Percentiles rank a stretch among this genome's conserved stretches.
Conservation (phyloP, 2,888 invertebrate species). For the Drosophila nigricruria region DNA sequence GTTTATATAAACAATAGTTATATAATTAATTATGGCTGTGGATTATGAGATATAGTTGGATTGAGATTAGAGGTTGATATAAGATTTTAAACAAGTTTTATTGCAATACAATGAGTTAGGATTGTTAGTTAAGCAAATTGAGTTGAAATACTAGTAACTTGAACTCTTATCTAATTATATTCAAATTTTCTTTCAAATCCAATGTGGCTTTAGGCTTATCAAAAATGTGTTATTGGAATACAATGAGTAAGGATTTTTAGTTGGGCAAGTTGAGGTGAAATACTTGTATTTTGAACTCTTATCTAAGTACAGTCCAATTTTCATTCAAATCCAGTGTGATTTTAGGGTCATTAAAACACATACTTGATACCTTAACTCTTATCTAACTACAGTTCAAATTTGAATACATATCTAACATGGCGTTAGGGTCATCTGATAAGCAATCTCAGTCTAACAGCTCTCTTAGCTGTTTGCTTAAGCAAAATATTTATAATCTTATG, state of each 20-base stretch:
- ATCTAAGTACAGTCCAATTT: neutral
- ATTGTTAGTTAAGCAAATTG: neutral
- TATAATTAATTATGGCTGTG: conserved; percentile 9
- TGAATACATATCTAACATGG: neutral
- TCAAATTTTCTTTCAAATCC: neutral
- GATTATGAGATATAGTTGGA: neutral
- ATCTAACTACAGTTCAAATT: neutral
- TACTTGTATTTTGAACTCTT: neutral
- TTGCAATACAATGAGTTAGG: neutral
- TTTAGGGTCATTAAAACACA: neutral
- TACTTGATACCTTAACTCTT: neutral
- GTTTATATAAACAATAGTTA: conserved; percentile 11
- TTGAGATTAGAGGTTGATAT: neutral
- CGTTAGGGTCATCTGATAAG: conserved; percentile 5
- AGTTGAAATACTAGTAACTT: neutral
- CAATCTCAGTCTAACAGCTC: neutral
- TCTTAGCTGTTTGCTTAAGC: neutral
- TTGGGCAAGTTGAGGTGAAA: neutral
- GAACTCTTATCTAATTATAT: neutral
- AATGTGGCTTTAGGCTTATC: neutral
- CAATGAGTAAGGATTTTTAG: neutral
- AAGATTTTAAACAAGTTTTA: neutral
- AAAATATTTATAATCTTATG: conserved; percentile 1
- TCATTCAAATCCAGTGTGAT: neutral
- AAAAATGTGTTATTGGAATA: neutral